Evolutionary conservation across 2,888 invertebrate species (phyloP).

Genomic region (Petrolisthes manimaculis): DNA sequence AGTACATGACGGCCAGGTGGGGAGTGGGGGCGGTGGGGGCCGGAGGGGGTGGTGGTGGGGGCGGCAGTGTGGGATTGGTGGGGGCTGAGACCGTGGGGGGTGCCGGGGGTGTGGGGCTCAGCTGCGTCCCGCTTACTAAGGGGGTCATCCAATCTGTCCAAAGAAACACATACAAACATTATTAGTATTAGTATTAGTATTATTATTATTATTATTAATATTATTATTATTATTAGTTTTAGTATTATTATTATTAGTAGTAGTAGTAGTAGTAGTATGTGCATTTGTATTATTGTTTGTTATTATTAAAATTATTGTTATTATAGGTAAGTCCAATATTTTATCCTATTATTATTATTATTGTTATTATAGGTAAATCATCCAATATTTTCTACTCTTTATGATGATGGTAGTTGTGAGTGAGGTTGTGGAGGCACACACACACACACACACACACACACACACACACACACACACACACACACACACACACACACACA

Average conservation of each 20-base stretch:
- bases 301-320: too few species aligned
- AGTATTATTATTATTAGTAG: background rate
- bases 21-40: constrained; percentile 55
- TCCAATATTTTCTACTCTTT: background rate
- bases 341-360: background rate
- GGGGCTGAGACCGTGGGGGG: background rate
- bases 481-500: constrained; percentile 34
- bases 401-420: background rate
- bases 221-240: too few species aligned
- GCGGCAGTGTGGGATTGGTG: constrained; percentile 50
- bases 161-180: background rate
- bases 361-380: too few species aligned
- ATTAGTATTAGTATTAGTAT: too few species aligned
- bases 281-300: too few species aligned
- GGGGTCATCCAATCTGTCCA: constrained; percentile 61
- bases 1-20: constrained; percentile 63
- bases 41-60: constrained; percentile 47
- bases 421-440: background rate
- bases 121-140: constrained; percentile 58
- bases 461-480: constrained; percentile 36
- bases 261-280: too few species aligned
- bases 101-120: constrained; percentile 51
- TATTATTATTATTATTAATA: too few species aligned
- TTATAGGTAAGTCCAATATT: too few species aligned
- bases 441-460: constrained; percentile 4